phyloP scores from a whole-genome alignment of 2,888 invertebrate genomes.

The Pristionchus arcanus region DNA sequence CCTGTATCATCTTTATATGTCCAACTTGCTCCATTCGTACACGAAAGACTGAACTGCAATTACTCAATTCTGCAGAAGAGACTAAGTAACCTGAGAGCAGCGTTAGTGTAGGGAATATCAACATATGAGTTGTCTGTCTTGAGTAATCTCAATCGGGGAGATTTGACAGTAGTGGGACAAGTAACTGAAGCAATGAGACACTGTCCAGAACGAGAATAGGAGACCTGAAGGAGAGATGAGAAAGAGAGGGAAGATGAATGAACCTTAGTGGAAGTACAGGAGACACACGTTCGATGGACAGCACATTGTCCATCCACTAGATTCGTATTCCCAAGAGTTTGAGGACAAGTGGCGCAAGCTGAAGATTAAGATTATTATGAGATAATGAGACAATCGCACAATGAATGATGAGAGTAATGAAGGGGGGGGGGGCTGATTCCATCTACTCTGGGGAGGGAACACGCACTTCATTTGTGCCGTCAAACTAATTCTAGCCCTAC shows the following conservation, averaged over 20 bases:
- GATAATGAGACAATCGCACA: too few species aligned
- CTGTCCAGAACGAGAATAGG: background rate
- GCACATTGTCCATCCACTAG: background rate
- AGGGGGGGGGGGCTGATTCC: too few species aligned
- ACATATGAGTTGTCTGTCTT: constrained; percentile 1
- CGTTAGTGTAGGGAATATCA: background rate
- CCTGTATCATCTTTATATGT: background rate
- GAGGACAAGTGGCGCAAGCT: constrained; percentile 27
- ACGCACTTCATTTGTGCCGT: background rate
- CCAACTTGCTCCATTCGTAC: background rate
- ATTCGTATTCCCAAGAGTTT: constrained; percentile 19
- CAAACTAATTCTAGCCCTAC: too few species aligned
- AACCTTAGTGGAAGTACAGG: constrained; percentile 31
- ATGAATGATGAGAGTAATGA: background rate
- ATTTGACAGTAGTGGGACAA: background rate
- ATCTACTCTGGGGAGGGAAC: too few species aligned
- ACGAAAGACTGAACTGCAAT: background rate
- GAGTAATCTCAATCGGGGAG: constrained; percentile 15
- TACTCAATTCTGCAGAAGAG: background rate
- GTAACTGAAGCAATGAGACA: constrained; percentile 23
- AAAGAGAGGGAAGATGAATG: background rate
- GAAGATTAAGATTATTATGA: background rate
- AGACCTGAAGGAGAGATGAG: background rate
- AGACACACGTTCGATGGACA: constrained; percentile 33
- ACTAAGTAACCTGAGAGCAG: background rate